Evolutionary conservation across 2,888 invertebrate genomes (phyloP).

Genomic region (Nemoura dubitans): DNA sequence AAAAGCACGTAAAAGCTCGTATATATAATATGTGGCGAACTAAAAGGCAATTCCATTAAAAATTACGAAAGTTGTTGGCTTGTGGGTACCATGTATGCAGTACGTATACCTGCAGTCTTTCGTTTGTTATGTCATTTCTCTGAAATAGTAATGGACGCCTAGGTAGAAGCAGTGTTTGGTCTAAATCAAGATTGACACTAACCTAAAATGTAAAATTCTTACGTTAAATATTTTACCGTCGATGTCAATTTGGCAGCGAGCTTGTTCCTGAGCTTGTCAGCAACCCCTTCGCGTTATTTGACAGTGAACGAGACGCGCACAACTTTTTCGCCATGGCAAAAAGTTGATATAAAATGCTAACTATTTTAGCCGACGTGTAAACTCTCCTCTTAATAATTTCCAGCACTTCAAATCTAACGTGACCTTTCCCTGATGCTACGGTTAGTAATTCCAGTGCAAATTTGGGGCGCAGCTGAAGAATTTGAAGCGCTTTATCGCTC

Average conservation of each 20-base stretch:
- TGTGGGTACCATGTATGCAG: no score
- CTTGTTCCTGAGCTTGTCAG: neutral
- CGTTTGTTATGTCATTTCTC: neutral
- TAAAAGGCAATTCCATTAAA: neutral
- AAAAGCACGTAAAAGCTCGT: neutral
- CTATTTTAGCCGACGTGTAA: neutral
- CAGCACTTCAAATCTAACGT: no score
- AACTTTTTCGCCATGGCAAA: neutral
- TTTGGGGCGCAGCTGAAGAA: no score
- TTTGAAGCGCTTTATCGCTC: no score
- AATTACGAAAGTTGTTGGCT: neutral
- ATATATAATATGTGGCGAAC: neutral
- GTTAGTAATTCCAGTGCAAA: no score
- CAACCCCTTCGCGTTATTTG: conserved; percentile 10
- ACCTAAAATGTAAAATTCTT: neutral
- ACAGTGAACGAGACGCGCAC: neutral
- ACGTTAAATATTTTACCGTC: conserved; percentile 8
- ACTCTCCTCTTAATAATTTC: neutral
- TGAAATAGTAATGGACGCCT: neutral
- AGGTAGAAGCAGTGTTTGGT: neutral
- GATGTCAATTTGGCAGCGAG: neutral
- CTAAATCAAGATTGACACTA: conserved; percentile 16
- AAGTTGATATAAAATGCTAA: neutral
- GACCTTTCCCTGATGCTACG: no score
- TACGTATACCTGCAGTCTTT: neutral